Conservation (phyloP, 2,888 invertebrate genomes). For the Lysandra bellargus region DNA sequence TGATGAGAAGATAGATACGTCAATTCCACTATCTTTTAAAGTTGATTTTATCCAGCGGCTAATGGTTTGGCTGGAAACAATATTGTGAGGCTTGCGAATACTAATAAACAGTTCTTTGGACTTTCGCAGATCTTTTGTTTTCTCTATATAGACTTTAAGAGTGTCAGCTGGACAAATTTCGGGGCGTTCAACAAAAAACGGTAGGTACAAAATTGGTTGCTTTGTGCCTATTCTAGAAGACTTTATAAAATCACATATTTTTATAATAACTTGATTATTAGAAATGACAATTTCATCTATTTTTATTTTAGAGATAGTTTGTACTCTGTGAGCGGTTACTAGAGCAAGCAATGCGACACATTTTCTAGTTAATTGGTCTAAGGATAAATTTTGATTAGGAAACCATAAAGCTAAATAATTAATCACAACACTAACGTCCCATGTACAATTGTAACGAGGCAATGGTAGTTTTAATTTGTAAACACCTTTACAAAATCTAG, state of each 20-base stretch:
- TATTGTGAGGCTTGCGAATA: no score
- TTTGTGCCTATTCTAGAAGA: no score
- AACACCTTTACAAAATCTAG: constrained; percentile 2
- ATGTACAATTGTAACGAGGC: neutral
- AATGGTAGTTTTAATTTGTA: neutral
- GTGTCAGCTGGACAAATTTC: neutral
- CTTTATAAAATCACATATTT: no score
- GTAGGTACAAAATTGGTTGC: neutral
- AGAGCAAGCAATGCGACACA: no score
- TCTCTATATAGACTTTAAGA: neutral
- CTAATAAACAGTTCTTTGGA: neutral
- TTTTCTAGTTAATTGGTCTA: no score
- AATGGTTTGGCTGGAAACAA: no score
- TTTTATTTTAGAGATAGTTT: no score
- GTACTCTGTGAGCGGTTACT: no score
- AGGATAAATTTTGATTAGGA: no score
- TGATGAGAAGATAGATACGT: neutral
- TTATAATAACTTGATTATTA: neutral
- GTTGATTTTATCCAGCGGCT: neutral
- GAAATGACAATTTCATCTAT: neutral
- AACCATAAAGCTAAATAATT: neutral
- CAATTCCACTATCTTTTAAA: neutral
- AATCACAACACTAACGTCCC: neutral
- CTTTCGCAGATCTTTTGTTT: neutral
- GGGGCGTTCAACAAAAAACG: neutral